Conservation (phyloP, 2,797 vertebrate species). For the Mus caroli region DNA sequence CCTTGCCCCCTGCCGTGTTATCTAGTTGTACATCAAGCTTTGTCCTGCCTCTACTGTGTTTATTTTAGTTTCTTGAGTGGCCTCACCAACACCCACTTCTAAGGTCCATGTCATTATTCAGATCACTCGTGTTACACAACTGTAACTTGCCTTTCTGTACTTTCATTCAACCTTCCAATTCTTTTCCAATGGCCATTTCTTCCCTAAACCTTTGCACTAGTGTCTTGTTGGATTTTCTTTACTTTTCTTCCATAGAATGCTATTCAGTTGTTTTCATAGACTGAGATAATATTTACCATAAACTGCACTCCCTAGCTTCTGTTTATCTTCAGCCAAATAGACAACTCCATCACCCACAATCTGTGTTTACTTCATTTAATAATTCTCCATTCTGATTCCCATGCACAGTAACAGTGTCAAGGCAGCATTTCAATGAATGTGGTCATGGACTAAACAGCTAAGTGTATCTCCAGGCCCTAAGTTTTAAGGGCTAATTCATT, state of each 20-base stretch:
- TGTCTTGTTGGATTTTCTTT: not conserved
- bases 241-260: not conserved
- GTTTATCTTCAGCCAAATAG: not conserved
- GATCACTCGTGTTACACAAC: not conserved
- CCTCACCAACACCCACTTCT: not conserved
- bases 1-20: not conserved
- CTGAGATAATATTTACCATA: not conserved
- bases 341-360: not conserved
- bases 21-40: not conserved
- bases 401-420: not conserved
- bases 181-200: not conserved
- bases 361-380: constrained; percentile 3
- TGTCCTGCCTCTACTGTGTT: not conserved
- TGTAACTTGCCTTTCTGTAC: not conserved
- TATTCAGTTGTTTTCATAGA: not conserved
- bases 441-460: not conserved
- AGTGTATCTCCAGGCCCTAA: not conserved
- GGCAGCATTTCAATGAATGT: not conserved
- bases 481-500: not conserved
- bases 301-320: not conserved
- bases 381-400: not conserved
- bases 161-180: constrained; percentile 4
- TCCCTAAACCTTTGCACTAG: not conserved
- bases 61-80: not conserved
- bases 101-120: not conserved